Percentiles rank a stretch among this genome's conserved stretches.
These are phyloP conservation scores for Macaca nemestrina DNA, from an alignment of 2,113 vertebrate genomes.

Conservation along the genomic window DNA sequence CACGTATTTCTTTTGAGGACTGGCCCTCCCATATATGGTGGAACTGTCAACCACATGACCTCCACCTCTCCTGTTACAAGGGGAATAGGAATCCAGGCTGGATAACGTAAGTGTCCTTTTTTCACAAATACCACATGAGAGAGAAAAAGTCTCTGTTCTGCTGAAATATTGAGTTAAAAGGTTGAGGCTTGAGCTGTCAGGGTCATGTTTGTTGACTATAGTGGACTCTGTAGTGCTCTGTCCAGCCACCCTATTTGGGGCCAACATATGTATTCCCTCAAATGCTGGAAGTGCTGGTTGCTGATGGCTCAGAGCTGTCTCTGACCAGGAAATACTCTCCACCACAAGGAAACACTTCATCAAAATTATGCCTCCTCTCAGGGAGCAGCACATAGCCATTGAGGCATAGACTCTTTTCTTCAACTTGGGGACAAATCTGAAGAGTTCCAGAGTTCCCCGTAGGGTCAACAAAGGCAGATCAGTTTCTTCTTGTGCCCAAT, in stretches of 20 bases:
- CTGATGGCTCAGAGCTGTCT: neutral
- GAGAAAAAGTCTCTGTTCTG: neutral
- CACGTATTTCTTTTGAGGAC: neutral
- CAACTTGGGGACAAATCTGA: neutral
- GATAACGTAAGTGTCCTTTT: neutral
- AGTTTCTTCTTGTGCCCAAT: neutral
- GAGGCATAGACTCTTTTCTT: neutral
- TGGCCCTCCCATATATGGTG: fast-evolving
- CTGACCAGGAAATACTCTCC: neutral
- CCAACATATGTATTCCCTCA: neutral
- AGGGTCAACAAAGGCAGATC: neutral
- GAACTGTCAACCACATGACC: neutral
- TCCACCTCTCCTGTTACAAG: neutral
- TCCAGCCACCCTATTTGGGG: neutral
- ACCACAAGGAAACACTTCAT: neutral
- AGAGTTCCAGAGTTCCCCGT: neutral
- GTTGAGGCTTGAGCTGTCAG: neutral
- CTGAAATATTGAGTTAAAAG: neutral
- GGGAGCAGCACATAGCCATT: neutral
- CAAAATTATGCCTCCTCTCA: neutral
- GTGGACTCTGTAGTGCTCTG: neutral
- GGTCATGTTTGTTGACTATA: neutral
- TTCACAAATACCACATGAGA: neutral
- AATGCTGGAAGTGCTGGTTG: neutral
- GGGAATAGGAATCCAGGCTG: neutral